phyloP scores from a whole-genome alignment of 2,113 vertebrate species.

The Leucosticte australis region DNA sequence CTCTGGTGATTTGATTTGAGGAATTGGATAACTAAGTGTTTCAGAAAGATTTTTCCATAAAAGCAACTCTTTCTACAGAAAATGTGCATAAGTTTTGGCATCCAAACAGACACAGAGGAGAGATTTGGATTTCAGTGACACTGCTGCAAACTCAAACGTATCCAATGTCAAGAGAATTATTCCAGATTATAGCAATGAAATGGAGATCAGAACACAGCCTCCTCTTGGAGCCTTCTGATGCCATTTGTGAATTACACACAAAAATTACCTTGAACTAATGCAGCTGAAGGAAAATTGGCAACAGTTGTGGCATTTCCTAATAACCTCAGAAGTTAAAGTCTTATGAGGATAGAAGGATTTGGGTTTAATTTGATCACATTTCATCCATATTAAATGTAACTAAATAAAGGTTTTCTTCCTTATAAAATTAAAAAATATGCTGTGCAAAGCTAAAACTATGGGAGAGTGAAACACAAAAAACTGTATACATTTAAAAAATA shows the following conservation, averaged over 20 bases:
- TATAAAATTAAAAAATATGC: not conserved
- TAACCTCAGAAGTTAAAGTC: not conserved
- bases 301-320: not conserved
- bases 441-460: not conserved
- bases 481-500: not conserved
- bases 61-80: not conserved
- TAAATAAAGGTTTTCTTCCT: not conserved
- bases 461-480: not conserved
- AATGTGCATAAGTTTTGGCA: not conserved
- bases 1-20: not conserved
- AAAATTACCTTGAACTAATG: not conserved
- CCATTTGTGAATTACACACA: conserved; percentile 12
- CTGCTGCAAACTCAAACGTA: not conserved
- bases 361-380: not conserved
- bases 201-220: not conserved
- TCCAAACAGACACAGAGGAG: not conserved
- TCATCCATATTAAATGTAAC: not conserved
- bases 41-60: conserved; percentile 4
- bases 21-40: not conserved
- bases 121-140: not conserved
- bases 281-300: not conserved
- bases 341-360: not conserved
- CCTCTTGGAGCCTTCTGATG: not conserved
- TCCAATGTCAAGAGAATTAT: conserved; percentile 4
- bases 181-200: not conserved